A percentile compares a stretch with the other conserved stretches of the same genome.
phyloP scores from a whole-genome alignment of 2,888 invertebrate species.

The Ornithoptera alexandrae region DNA sequence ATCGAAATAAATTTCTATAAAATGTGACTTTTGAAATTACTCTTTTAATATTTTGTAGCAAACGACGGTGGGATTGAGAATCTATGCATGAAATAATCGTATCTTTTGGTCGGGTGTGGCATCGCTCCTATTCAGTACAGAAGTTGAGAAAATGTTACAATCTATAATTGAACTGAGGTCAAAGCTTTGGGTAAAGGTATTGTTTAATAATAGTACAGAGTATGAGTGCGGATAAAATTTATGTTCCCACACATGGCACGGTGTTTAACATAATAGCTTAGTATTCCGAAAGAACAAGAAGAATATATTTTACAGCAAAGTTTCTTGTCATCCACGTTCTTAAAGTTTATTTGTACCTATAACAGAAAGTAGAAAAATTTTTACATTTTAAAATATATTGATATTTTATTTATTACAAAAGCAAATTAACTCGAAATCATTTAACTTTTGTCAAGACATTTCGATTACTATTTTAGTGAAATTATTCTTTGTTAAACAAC shows the following conservation, averaged over 20 bases:
- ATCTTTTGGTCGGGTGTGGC: conserved; percentile 51
- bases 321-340: background rate
- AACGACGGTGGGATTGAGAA: conserved; percentile 43
- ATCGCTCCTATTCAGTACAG: conserved; percentile 7
- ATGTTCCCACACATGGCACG: background rate
- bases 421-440: too few relatives aligned
- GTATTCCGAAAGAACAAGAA: background rate
- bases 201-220: conserved; percentile 9
- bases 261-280: background rate
- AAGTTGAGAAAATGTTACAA: conserved; percentile 13
- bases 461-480: too few relatives aligned
- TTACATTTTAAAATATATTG: too few relatives aligned
- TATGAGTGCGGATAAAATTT: conserved; percentile 1
- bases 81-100: conserved; percentile 63
- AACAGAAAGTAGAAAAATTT: too few relatives aligned
- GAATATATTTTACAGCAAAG: background rate
- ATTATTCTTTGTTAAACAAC: too few relatives aligned
- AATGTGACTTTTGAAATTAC: conserved; percentile 45
- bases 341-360: too few relatives aligned
- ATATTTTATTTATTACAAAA: too few relatives aligned
- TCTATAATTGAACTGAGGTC: conserved; percentile 20
- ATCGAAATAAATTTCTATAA: conserved; percentile 43
- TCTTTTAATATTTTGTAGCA: conserved; percentile 55
- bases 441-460: too few relatives aligned
- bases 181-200: conserved; percentile 15